These are phyloP conservation scores for Pongo pygmaeus DNA, from an alignment of 2,113 vertebrate species.

Conservation along the genomic window DNA sequence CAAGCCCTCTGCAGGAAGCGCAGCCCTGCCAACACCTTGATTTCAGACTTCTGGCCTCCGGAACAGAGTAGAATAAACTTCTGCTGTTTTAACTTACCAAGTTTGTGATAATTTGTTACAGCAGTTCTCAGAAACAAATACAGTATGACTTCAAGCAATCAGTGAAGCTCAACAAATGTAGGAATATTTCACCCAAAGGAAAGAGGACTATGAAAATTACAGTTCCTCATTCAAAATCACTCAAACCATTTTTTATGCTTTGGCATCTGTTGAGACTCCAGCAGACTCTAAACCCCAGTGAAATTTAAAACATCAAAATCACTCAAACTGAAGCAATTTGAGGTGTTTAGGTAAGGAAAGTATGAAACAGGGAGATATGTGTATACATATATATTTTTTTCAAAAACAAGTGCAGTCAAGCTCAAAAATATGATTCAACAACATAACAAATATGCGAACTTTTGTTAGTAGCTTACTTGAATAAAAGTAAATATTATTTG, in stretches of 20 bases:
- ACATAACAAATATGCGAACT: background rate
- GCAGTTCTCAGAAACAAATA: background rate
- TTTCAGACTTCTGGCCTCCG: background rate
- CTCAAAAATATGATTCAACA: background rate
- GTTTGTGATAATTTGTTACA: background rate
- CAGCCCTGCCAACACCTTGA: background rate
- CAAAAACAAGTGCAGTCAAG: background rate
- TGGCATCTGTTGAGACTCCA: background rate
- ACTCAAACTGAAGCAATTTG: background rate
- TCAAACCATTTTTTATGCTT: background rate
- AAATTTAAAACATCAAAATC: slow-evolving; percentile 11
- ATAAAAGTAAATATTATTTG: background rate
- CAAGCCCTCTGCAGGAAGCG: background rate
- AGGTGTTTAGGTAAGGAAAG: background rate
- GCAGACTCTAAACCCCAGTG: background rate
- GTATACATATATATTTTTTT: background rate
- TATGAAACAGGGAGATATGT: background rate
- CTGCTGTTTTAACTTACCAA: background rate
- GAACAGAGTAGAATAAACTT: background rate
- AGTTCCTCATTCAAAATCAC: background rate
- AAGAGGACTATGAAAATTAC: background rate
- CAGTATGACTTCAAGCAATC: background rate
- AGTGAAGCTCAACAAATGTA: background rate
- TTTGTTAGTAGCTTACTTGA: background rate
- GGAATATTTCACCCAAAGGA: background rate